These are phyloP conservation scores for Plagodis dolabraria DNA, from an alignment of 2,888 invertebrate species.

Conservation along the genomic window DNA sequence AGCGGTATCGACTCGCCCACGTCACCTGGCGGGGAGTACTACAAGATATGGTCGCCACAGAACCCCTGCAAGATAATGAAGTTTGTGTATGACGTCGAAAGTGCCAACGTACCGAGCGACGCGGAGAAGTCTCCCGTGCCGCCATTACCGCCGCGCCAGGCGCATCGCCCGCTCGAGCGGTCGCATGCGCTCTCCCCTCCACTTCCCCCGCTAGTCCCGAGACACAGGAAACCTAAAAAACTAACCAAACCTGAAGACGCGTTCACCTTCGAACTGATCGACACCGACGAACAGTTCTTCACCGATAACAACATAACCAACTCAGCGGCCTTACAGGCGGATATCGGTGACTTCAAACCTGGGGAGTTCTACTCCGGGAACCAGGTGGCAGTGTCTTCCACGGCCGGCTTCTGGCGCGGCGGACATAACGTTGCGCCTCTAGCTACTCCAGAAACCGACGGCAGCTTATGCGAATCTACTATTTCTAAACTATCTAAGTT, in stretches of 20 bases:
- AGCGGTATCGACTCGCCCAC: conserved; percentile 82
- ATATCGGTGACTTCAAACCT: conserved; percentile 76
- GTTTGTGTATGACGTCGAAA: conserved; percentile 80
- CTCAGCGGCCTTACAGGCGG: conserved; percentile 68
- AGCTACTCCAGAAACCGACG: conserved; percentile 86
- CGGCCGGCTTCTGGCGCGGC: conserved; percentile 71
- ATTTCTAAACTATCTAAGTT: conserved; percentile 77
- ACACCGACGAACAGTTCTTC: conserved; percentile 89
- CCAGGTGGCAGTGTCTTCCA: conserved; percentile 67
- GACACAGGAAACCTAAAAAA: conserved; percentile 88
- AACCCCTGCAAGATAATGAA: conserved; percentile 85
- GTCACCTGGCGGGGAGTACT: conserved; percentile 86
- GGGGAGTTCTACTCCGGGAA: conserved; percentile 81
- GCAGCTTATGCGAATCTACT: conserved; percentile 84
- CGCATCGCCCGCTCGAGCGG: conserved; percentile 91
- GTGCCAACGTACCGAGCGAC: conserved; percentile 74
- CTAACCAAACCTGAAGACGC: conserved; percentile 89
- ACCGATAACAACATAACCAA: conserved; percentile 80
- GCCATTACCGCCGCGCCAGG: conserved; percentile 88
- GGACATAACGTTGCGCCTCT: conserved; percentile 82
- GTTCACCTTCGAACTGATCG: conserved; percentile 93
- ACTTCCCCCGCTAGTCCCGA: conserved; percentile 88
- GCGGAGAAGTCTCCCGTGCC: conserved; percentile 88
- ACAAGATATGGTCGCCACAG: conserved; percentile 88
- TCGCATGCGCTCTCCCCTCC: conserved; percentile 89